Evolutionary conservation across 37 sponge, comb jelly and placozoan genomes (phyloP).

Genomic region (Hexactinellida sp.): DNA sequence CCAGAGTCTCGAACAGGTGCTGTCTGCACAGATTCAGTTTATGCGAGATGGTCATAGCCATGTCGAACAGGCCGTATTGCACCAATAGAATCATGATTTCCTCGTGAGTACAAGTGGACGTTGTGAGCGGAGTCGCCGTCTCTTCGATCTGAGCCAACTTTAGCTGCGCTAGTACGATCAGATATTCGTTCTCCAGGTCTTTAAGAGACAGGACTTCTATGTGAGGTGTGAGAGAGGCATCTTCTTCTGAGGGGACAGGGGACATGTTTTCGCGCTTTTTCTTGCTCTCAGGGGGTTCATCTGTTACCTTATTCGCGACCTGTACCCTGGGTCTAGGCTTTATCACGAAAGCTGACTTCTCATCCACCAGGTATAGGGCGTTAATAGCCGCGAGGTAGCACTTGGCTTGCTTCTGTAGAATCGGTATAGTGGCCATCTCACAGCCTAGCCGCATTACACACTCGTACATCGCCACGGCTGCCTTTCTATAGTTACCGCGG

Average conservation of each 20-base stretch:
- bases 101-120: not conserved
- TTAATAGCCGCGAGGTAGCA: slow-evolving; percentile 29
- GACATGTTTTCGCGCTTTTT: not conserved
- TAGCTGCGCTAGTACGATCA: not conserved
- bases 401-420: slow-evolving; percentile 4
- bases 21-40: not conserved
- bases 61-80: not conserved
- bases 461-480: not conserved
- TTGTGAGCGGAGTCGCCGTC: not conserved
- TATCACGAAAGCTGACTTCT: slow-evolving; percentile 8
- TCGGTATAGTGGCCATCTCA: not conserved
- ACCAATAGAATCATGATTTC: not conserved
- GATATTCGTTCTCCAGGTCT: not conserved
- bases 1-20: not conserved
- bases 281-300: not conserved
- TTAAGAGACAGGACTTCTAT: not conserved
- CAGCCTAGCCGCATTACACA: not conserved
- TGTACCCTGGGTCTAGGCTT: not conserved
- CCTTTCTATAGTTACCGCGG: slow-evolving; percentile 3
- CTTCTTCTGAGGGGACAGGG: not conserved
- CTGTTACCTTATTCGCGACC: not conserved
- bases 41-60: not conserved
- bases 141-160: not conserved
- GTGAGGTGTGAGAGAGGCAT: not conserved
- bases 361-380: slow-evolving; percentile 20